These are phyloP conservation scores for Odobenus rosmarus DNA, from an alignment of 2,113 vertebrate species.

Conservation along the genomic window DNA sequence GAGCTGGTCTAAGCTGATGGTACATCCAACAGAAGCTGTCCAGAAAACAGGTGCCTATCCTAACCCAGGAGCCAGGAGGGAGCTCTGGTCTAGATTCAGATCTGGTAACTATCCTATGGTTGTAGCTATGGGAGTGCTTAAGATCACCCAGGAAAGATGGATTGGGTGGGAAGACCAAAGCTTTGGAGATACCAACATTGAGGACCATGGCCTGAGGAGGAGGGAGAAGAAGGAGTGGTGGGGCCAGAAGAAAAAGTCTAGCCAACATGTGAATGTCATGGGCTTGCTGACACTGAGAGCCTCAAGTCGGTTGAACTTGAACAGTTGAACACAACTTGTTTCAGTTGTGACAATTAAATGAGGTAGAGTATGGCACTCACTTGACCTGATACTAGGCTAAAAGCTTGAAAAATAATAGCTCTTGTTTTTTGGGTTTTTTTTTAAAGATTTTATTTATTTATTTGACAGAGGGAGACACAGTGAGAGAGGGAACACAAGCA, in stretches of 20 bases:
- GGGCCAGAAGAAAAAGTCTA: background rate
- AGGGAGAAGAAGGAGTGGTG: background rate
- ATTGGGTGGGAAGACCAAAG: background rate
- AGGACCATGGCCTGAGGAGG: background rate
- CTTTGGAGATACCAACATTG: background rate
- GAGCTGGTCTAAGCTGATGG: background rate
- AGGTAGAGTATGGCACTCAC: background rate
- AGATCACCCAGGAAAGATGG: background rate
- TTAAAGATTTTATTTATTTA: too few species aligned
- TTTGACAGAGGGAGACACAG: too few species aligned
- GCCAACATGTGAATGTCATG: background rate
- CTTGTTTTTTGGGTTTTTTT: background rate
- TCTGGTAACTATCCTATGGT: background rate
- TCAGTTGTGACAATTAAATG: background rate
- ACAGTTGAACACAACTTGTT: background rate
- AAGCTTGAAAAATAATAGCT: background rate
- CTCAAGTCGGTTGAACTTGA: background rate
- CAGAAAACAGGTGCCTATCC: background rate
- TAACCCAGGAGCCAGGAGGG: background rate
- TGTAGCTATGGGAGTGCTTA: background rate
- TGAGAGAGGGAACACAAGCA: too few species aligned
- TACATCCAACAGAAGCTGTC: background rate
- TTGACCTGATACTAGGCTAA: background rate
- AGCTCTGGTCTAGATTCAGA: background rate
- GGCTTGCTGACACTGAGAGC: background rate